Evolutionary conservation across 2,113 vertebrate species (phyloP).

Genomic region (Silurus glanis): DNA sequence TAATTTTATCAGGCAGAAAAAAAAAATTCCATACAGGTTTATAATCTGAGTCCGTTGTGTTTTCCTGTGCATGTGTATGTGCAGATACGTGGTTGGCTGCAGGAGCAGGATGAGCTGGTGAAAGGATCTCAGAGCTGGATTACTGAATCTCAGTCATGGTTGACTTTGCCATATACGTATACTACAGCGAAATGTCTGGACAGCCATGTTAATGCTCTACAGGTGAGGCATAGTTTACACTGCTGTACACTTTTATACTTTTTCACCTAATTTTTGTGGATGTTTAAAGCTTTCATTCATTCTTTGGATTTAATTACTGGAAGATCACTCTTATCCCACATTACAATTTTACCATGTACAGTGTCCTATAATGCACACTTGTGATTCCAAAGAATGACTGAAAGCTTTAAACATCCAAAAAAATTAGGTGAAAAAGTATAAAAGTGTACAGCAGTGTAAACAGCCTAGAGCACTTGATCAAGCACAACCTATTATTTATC

Average conservation of each 20-base stretch:
- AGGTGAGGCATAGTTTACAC: conserved; percentile 65
- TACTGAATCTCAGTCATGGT: conserved; percentile 75
- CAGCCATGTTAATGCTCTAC: conserved; percentile 74
- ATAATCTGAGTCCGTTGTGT: not conserved
- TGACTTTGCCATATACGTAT: conserved; percentile 73
- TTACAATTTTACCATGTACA: not conserved
- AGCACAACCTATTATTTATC: too few relatives aligned
- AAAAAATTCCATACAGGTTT: not conserved
- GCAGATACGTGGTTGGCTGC: conserved; percentile 80
- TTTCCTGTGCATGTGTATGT: conserved; percentile 25
- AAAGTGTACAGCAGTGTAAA: not conserved
- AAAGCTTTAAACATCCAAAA: too few relatives aligned
- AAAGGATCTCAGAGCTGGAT: conserved; percentile 81
- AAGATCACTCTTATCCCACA: not conserved
- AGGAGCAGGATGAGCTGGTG: conserved; percentile 85
- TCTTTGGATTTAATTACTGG: not conserved
- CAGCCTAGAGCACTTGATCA: not conserved
- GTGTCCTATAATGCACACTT: too few relatives aligned
- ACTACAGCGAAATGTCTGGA: conserved; percentile 78
- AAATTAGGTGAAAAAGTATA: not conserved
- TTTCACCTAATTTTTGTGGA: not conserved
- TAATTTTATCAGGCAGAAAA: not conserved
- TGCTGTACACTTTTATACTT: not conserved
- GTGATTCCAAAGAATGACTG: too few relatives aligned
- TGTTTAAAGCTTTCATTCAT: too few relatives aligned